Evolutionary conservation across 1,140 invertebrate species (phyloP).

Genomic region (Lepidurus couesii): DNA sequence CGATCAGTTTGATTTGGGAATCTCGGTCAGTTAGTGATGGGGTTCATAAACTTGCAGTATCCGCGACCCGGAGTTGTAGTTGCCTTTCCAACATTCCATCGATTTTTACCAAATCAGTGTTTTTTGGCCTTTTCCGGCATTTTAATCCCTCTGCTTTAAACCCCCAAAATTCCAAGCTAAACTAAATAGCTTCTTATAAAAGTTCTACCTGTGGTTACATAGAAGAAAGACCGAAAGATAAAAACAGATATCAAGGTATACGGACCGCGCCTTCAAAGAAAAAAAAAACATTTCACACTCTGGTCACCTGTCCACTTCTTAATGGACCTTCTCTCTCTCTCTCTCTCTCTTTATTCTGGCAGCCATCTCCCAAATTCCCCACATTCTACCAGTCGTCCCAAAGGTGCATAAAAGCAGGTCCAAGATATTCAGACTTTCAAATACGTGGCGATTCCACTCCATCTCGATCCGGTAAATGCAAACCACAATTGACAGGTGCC

Average conservation of each 20-base stretch:
- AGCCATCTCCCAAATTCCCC: conserved; percentile 20
- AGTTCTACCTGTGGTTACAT: neutral
- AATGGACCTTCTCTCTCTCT: conserved; percentile 14
- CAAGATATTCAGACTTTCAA: neutral
- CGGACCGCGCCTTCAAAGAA: neutral
- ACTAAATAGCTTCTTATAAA: neutral
- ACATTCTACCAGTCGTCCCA: conserved; percentile 18
- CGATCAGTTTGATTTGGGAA: no score
- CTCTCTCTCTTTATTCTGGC: neutral
- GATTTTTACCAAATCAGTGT: neutral
- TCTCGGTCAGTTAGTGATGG: no score
- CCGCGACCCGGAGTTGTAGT: neutral
- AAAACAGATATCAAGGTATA: neutral
- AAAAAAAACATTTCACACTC: conserved; percentile 10
- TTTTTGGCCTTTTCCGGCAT: neutral
- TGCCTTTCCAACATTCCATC: neutral
- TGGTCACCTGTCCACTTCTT: conserved; percentile 21
- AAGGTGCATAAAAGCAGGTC: conserved; percentile 2
- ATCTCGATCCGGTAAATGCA: conserved; percentile 10
- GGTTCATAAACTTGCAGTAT: no score
- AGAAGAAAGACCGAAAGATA: conserved; percentile 19
- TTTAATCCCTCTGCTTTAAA: neutral
- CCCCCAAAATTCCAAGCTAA: neutral
- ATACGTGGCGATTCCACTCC: conserved; percentile 14
- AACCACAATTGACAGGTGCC: conserved; percentile 21